These are phyloP conservation scores for Hoplostethus mediterraneus DNA, from an alignment of 2,797 vertebrate genomes.

Conservation along the genomic window DNA sequence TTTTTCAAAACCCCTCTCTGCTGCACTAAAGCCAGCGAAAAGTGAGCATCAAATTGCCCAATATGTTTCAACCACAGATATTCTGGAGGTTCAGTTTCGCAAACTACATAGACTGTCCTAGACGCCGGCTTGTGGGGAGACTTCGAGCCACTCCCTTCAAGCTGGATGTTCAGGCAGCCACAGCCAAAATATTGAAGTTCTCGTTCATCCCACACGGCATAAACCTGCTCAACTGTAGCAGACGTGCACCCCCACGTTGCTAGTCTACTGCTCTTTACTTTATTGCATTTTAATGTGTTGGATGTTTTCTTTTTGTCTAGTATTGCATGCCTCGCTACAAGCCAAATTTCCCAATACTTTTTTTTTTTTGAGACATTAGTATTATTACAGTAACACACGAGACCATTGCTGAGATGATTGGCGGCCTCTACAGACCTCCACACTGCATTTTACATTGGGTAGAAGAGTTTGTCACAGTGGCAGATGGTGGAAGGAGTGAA, in stretches of 20 bases:
- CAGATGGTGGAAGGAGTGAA: too few species aligned
- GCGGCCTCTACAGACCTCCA: too few species aligned
- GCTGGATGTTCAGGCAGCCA: background rate
- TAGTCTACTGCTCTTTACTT: background rate
- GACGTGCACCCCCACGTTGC: background rate
- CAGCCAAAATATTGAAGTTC: slow-evolving; percentile 7
- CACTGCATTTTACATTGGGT: too few species aligned
- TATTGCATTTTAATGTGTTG: background rate
- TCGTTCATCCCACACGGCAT: slow-evolving; percentile 9
- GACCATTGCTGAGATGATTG: too few species aligned
- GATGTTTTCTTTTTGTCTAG: background rate
- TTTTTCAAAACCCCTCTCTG: background rate
- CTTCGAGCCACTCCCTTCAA: slow-evolving; percentile 12
- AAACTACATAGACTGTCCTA: background rate
- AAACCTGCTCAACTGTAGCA: slow-evolving; percentile 9
- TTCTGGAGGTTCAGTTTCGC: background rate
- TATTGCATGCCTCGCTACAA: too few species aligned
- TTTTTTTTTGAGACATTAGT: too few species aligned
- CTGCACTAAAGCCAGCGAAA: background rate
- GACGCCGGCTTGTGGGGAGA: slow-evolving; percentile 2
- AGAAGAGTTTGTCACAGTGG: too few species aligned
- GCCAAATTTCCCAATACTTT: too few species aligned
- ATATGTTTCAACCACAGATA: slow-evolving; percentile 2
- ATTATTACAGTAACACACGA: too few species aligned
- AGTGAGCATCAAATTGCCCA: slow-evolving; percentile 8